These are phyloP conservation scores for Dynastes tityus DNA, from an alignment of 2,888 invertebrate genomes.

Conservation along the genomic window DNA sequence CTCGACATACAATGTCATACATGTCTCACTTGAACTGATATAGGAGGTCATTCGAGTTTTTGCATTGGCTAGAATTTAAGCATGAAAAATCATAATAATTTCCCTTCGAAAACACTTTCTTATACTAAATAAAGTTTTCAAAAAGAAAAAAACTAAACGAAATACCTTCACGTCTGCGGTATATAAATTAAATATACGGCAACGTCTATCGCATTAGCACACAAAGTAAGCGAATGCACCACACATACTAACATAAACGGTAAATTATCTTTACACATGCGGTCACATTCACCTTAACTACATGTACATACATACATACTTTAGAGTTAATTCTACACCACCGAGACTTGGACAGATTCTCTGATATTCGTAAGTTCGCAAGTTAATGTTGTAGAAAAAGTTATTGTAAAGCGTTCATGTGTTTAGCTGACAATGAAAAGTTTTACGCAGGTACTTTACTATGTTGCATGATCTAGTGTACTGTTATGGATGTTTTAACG, in stretches of 20 bases:
- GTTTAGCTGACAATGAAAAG: constrained; percentile 26
- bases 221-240: not conserved
- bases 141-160: not conserved
- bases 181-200: constrained; percentile 3
- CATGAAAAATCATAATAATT: too few species aligned
- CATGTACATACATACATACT: not conserved
- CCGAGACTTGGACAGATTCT: constrained; percentile 24
- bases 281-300: constrained; percentile 26
- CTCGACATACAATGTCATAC: too few species aligned
- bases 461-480: constrained; percentile 32
- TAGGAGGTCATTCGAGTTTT: too few species aligned
- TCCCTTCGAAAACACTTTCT: too few species aligned
- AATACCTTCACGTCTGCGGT: not conserved
- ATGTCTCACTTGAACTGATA: too few species aligned
- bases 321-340: constrained; percentile 12
- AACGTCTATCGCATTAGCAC: not conserved
- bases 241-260: constrained; percentile 27
- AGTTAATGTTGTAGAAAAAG: constrained; percentile 39
- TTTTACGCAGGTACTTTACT: constrained; percentile 1
- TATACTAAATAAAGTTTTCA: too few species aligned
- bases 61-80: too few species aligned
- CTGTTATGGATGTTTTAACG: constrained; percentile 18
- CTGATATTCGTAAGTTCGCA: constrained; percentile 31
- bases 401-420: constrained; percentile 29
- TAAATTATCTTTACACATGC: constrained; percentile 41